These are phyloP conservation scores for Helicoverpa armigera DNA, from an alignment of 1,140 invertebrate species.

Conservation along the genomic window DNA sequence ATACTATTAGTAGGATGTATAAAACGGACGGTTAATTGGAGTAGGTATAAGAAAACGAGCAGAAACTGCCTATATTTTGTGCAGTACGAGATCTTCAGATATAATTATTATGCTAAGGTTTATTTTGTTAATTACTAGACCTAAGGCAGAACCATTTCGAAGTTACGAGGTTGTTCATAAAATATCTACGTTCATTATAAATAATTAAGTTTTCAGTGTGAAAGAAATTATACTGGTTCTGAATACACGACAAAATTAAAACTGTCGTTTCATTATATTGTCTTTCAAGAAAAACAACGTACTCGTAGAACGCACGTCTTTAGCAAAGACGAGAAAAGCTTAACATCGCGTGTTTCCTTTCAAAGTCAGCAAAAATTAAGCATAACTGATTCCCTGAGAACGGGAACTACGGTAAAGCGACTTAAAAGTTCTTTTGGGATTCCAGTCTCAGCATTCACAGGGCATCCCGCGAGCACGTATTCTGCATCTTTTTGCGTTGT, in stretches of 20 bases:
- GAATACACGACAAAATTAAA: neutral
- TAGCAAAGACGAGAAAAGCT: slow-evolving; percentile 7
- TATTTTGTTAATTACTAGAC: slow-evolving; percentile 1
- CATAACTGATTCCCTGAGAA: slow-evolving; percentile 13
- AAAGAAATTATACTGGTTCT: neutral
- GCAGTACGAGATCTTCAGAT: neutral
- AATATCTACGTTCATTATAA: neutral
- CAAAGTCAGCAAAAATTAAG: slow-evolving; percentile 12
- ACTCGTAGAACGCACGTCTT: neutral
- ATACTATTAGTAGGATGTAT: slow-evolving; percentile 50
- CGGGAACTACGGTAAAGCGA: neutral
- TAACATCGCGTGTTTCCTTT: neutral
- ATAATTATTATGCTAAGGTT: slow-evolving; percentile 28
- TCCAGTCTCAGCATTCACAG: slow-evolving; percentile 15
- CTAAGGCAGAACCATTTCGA: neutral
- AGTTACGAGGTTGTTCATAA: neutral
- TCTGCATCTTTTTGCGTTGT: slow-evolving; percentile 32
- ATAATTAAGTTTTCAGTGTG: neutral
- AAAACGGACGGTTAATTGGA: slow-evolving; percentile 52
- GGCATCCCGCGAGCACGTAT: slow-evolving; percentile 24
- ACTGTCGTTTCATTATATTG: no score
- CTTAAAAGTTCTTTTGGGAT: neutral
- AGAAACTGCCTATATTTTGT: neutral
- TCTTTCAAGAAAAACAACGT: neutral
- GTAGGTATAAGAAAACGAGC: slow-evolving; percentile 33